phyloP scores from a whole-genome alignment of 2,113 vertebrate genomes.

The Aspiorhynchus laticeps region DNA sequence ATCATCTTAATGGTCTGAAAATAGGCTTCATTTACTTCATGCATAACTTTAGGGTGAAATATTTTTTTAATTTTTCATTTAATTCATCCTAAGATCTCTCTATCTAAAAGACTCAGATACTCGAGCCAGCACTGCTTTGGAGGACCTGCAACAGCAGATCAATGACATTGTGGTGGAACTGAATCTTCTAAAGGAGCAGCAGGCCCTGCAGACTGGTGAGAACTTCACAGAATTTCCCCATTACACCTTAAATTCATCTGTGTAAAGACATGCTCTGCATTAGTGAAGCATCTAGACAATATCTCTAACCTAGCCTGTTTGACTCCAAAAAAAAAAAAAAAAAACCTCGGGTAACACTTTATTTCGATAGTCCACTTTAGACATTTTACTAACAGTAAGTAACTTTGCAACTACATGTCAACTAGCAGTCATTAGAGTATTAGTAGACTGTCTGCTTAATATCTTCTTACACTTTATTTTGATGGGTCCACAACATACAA shows the following conservation, averaged over 20 bases:
- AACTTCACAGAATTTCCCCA: too few relatives aligned
- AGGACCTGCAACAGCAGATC: conserved; percentile 83
- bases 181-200: conserved; percentile 87
- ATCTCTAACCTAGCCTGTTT: neutral
- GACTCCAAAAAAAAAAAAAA: neutral
- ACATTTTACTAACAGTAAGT: too few relatives aligned
- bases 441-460: too few relatives aligned
- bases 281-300: neutral
- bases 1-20: neutral
- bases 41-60: neutral
- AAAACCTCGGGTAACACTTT: too few relatives aligned
- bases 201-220: conserved; percentile 89
- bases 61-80: neutral
- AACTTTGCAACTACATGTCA: too few relatives aligned
- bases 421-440: too few relatives aligned
- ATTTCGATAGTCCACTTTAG: too few relatives aligned
- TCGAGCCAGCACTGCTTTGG: conserved; percentile 76
- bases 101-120: conserved; percentile 14
- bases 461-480: too few relatives aligned
- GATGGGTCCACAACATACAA: too few relatives aligned
- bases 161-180: conserved; percentile 84
- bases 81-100: neutral
- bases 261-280: neutral
- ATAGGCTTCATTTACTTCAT: neutral
- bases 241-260: neutral